Conservation (phyloP, 2,797 vertebrate species). For the Ara ararauna region DNA sequence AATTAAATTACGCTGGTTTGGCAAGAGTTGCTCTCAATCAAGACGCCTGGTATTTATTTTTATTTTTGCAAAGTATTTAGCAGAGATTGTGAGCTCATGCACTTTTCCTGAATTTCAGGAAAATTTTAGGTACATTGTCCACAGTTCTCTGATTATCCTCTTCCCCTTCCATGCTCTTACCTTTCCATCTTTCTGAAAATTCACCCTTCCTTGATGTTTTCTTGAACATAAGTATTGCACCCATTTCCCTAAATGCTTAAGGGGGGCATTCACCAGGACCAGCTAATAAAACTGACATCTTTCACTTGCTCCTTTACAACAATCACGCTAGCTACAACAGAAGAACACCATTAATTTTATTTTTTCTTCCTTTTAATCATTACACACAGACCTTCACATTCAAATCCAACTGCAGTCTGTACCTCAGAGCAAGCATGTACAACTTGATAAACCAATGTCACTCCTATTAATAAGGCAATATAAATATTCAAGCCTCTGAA, state of each 20-base stretch:
- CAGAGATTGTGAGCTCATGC: not conserved
- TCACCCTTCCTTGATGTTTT: not conserved
- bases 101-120: not conserved
- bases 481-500: constrained; percentile 9
- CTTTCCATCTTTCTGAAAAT: not conserved
- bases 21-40: not conserved
- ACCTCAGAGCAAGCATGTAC: not conserved
- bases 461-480: not conserved
- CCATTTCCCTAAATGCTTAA: not conserved
- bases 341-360: not conserved
- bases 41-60: not conserved
- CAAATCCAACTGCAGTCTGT: not conserved
- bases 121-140: not conserved
- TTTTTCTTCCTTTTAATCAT: not conserved
- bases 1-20: not conserved
- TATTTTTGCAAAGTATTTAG: not conserved
- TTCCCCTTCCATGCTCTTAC: not conserved
- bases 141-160: not conserved
- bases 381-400: not conserved
- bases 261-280: not conserved
- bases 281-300: not conserved
- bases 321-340: not conserved
- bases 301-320: not conserved
- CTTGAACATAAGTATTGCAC: not conserved
- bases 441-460: not conserved